Evolutionary conservation across 1,140 invertebrate species (phyloP).

Genomic region (Drosophila paulistorum): DNA sequence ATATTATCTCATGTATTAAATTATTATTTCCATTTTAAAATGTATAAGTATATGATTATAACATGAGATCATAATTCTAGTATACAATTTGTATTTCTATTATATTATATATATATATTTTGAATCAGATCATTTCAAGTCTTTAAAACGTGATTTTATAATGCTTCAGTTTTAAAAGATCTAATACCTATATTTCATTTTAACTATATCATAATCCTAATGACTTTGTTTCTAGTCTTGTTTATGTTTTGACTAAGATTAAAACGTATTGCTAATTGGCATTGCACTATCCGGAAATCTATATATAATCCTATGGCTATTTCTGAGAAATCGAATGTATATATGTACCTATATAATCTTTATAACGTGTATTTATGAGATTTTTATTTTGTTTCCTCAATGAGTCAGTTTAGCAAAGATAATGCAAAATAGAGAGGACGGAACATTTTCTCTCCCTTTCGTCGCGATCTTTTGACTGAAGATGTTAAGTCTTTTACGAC

Average conservation of each 20-base stretch:
- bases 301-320: background rate
- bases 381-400: background rate
- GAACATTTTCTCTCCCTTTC: constrained; percentile 32
- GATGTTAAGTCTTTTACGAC: constrained; percentile 65
- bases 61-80: too few relatives aligned
- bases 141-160: too few relatives aligned
- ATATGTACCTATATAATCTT: constrained; percentile 1
- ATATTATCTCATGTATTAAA: too few relatives aligned
- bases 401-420: constrained; percentile 32
- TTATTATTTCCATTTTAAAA: too few relatives aligned
- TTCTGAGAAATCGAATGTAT: background rate
- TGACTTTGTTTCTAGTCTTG: background rate
- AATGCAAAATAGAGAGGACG: constrained; percentile 12
- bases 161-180: too few relatives aligned
- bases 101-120: too few relatives aligned
- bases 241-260: constrained; percentile 8
- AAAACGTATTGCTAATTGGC: background rate
- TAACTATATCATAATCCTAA: background rate
- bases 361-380: background rate
- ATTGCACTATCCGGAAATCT: background rate
- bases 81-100: too few relatives aligned
- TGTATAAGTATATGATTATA: too few relatives aligned
- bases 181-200: too few relatives aligned
- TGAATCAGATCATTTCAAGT: too few relatives aligned
- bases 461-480: constrained; percentile 47